Conservation (phyloP, 1,140 invertebrate species). For the Pectinophora gossypiella region DNA sequence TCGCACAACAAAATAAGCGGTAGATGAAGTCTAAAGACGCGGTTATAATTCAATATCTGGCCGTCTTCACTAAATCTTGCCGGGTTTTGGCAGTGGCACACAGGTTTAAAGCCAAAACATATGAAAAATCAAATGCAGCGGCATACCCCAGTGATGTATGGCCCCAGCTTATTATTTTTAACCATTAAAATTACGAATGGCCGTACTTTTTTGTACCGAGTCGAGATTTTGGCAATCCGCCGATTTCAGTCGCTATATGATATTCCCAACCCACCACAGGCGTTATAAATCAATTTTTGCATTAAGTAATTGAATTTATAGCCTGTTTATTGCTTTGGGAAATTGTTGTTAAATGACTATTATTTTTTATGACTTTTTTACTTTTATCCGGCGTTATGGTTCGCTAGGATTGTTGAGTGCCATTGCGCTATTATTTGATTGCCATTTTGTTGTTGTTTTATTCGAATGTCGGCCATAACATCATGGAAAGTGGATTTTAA, state of each 20-base stretch:
- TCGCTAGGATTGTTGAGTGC: neutral
- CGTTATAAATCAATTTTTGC: constrained; percentile 42
- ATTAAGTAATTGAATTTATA: constrained; percentile 47
- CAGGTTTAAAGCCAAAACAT: constrained; percentile 24
- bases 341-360: constrained; percentile 36
- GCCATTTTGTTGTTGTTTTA: too few species aligned
- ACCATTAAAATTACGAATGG: constrained; percentile 45
- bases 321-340: constrained; percentile 39
- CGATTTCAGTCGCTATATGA: constrained; percentile 26
- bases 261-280: constrained; percentile 23
- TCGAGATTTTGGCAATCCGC: constrained; percentile 31
- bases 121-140: constrained; percentile 38
- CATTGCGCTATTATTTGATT: too few species aligned
- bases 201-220: constrained; percentile 27
- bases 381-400: neutral
- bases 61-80: constrained; percentile 14
- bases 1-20: too few species aligned
- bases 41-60: constrained; percentile 8
- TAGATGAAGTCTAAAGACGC: neutral
- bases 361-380: constrained; percentile 16
- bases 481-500: too few species aligned
- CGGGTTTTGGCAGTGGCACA: constrained; percentile 15
- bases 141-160: constrained; percentile 28
- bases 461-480: too few species aligned
- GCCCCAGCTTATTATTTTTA: constrained; percentile 42